Conservation (phyloP, 2,113 vertebrate genomes). For the Pelvicachromis taeniatus region DNA sequence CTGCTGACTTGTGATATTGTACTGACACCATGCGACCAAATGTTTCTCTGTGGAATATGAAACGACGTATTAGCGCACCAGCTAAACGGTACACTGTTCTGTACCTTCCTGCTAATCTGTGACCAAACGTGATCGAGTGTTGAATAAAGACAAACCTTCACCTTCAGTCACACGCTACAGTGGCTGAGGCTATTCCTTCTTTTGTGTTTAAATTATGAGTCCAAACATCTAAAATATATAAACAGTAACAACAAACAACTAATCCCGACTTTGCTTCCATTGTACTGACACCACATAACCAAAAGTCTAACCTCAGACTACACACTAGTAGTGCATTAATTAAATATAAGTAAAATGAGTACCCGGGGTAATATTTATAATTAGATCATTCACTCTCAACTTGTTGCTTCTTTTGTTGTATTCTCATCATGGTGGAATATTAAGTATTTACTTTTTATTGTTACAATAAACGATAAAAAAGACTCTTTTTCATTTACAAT, state of each 20-base stretch:
- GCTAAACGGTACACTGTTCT: background rate
- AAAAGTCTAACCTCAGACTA: background rate
- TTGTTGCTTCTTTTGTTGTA: background rate
- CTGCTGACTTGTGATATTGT: background rate
- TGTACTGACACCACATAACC: background rate
- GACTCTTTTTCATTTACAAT: background rate
- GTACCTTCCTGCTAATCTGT: background rate
- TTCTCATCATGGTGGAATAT: background rate
- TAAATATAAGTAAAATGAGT: background rate
- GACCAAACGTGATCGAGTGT: background rate
- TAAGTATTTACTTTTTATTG: rapidly evolving
- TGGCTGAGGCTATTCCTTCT: background rate
- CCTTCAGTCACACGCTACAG: background rate
- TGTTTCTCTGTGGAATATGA: background rate
- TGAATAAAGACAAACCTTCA: background rate
- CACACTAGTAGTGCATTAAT: background rate
- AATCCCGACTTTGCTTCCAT: background rate
- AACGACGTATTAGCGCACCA: background rate
- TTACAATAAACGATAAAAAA: no score
- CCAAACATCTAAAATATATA: background rate
- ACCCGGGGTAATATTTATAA: background rate
- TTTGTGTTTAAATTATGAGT: background rate
- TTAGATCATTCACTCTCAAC: background rate
- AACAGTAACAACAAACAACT: background rate
- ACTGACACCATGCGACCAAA: constrained; percentile 50